A percentile compares a stretch with the other conserved stretches of the same genome.
These are phyloP conservation scores for Coregonus sp. DNA, from an alignment of 2,797 vertebrate genomes.

Conservation along the genomic window DNA sequence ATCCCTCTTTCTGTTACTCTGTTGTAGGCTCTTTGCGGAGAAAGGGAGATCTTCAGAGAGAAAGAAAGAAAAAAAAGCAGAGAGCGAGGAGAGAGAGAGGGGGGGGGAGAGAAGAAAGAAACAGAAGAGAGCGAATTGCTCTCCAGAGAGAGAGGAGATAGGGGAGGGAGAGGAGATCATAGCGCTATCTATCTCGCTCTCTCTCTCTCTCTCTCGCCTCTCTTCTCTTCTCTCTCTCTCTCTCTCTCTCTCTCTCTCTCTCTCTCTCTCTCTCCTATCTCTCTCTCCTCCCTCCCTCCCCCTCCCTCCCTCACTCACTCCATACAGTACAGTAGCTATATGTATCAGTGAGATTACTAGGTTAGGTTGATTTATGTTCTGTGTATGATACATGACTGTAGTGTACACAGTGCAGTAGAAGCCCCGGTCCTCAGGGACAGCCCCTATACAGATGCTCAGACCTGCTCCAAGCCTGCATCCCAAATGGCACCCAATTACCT, in stretches of 20 bases:
- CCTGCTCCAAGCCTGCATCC: background rate
- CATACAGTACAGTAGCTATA: background rate
- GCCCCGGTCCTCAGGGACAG: background rate
- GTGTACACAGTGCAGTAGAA: slow-evolving; percentile 7
- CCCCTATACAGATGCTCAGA: slow-evolving; percentile 12
- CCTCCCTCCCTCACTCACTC: background rate
- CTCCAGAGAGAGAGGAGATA: too few species aligned
- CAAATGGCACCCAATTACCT: too few species aligned
- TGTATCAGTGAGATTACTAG: slow-evolving; percentile 47
- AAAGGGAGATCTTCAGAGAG: too few species aligned
- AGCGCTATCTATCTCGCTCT: too few species aligned
- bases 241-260: background rate
- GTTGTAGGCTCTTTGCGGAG: too few species aligned
- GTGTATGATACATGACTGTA: slow-evolving; percentile 39
- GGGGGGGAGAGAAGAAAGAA: too few species aligned
- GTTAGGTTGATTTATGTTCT: slow-evolving; percentile 53
- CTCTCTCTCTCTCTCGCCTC: slow-evolving; percentile 1
- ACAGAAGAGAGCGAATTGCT: too few species aligned
- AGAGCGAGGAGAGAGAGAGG: too few species aligned
- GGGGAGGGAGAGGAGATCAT: too few species aligned
- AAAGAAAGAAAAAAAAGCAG: too few species aligned
- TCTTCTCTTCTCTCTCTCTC: slow-evolving; percentile 10
- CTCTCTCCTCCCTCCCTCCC: background rate
- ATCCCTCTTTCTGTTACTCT: slow-evolving; percentile 16
- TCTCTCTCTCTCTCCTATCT: background rate